A percentile compares a stretch with the other conserved stretches of the same genome.
Conservation (phyloP, 2,113 vertebrate species). For the Triplophysa siluroides region DNA sequence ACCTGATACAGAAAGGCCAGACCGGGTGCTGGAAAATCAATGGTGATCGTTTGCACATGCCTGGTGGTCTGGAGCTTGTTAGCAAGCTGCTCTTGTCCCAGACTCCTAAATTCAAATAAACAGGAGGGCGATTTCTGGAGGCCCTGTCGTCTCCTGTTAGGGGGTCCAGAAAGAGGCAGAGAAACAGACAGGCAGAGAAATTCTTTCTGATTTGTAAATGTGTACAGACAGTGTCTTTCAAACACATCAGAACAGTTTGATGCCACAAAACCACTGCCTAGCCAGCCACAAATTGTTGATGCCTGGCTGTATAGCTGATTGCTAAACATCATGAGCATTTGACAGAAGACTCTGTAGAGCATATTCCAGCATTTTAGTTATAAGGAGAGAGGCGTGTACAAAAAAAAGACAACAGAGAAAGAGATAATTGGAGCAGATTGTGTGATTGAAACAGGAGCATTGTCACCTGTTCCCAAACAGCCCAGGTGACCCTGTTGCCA, state of each 20-base stretch:
- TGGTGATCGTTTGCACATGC: conserved; percentile 78
- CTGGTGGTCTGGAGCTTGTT: conserved; percentile 77
- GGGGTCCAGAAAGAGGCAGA: conserved; percentile 17
- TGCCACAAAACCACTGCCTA: conserved; percentile 2
- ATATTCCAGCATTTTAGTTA: neutral
- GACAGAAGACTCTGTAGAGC: neutral
- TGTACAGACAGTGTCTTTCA: neutral
- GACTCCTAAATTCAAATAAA: conserved; percentile 80
- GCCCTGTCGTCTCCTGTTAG: conserved; percentile 68
- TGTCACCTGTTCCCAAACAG: conserved; percentile 70
- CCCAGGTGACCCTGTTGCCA: conserved; percentile 77
- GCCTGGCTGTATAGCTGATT: neutral
- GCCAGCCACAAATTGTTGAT: neutral
- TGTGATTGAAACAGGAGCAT: conserved; percentile 60
- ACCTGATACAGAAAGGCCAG: conserved; percentile 68
- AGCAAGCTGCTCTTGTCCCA: conserved; percentile 74
- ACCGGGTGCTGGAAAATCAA: conserved; percentile 68
- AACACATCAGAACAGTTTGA: neutral
- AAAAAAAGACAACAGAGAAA: neutral
- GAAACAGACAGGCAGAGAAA: conserved; percentile 33
- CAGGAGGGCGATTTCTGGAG: conserved; percentile 78
- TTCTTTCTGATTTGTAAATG: conserved; percentile 30
- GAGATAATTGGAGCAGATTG: conserved; percentile 26
- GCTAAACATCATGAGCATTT: neutral
- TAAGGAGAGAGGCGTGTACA: neutral